Percentiles rank a stretch among this genome's conserved stretches.
phyloP scores from a whole-genome alignment of 2,888 invertebrate genomes.

The Heteromurus nitidus region DNA sequence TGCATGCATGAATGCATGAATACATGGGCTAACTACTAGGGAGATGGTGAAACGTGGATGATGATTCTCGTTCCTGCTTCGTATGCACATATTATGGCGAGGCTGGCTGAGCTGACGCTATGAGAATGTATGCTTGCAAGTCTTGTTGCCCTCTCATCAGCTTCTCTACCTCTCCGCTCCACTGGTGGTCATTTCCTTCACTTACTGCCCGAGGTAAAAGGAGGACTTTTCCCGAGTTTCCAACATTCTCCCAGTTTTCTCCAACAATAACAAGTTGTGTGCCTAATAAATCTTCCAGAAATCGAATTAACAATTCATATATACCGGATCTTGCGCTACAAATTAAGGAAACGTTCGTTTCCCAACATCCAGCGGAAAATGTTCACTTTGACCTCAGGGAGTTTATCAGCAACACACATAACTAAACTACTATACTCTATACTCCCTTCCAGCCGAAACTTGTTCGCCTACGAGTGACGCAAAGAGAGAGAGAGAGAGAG shows the following conservation, averaged over 20 bases:
- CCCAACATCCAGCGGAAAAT: background rate
- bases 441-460: no score
- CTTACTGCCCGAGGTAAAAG: conserved; percentile 29
- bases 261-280: conserved; percentile 23
- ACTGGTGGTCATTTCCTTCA: conserved; percentile 50
- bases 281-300: conserved; percentile 32
- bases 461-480: no score
- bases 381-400: conserved; percentile 23
- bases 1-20: conserved; percentile 25
- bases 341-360: conserved; percentile 31
- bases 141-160: conserved; percentile 34
- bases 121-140: background rate
- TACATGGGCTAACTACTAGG: conserved; percentile 13
- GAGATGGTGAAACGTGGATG: conserved; percentile 28
- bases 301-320: conserved; percentile 44
- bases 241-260: conserved; percentile 8
- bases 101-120: background rate
- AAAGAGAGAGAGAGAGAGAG: no score
- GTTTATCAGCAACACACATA: conserved; percentile 40
- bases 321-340: conserved; percentile 30
- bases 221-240: conserved; percentile 14
- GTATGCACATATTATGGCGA: background rate
- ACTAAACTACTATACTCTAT: no score
- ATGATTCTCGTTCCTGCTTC: conserved; percentile 26
- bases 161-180: conserved; percentile 26